Evolutionary conservation across 2,888 invertebrate genomes (phyloP).

Genomic region (Mycalesis mineus): DNA sequence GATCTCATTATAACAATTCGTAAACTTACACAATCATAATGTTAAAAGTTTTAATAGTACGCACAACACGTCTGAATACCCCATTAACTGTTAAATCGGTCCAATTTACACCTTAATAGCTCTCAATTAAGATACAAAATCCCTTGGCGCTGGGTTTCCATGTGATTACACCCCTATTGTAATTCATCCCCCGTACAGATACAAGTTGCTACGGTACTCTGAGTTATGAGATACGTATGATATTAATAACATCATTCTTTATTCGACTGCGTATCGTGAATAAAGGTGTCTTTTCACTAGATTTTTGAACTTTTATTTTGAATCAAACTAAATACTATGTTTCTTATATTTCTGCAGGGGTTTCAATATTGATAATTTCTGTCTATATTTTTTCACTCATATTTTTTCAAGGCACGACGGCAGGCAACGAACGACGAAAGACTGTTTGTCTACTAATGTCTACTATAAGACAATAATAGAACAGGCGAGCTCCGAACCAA

Average conservation of each 20-base stretch:
- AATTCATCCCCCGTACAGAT: conserved; percentile 24
- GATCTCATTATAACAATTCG: neutral
- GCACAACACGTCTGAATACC: neutral
- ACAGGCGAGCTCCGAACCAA: too few relatives aligned
- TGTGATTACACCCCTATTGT: conserved; percentile 21
- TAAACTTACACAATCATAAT: neutral
- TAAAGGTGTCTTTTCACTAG: neutral
- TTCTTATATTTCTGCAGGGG: too few relatives aligned
- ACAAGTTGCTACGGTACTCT: conserved; percentile 22
- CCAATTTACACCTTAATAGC: neutral
- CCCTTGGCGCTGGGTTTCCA: neutral
- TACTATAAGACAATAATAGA: too few relatives aligned
- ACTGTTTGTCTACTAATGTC: too few relatives aligned
- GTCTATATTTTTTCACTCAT: too few relatives aligned
- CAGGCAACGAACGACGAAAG: too few relatives aligned
- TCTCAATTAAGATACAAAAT: conserved; percentile 8
- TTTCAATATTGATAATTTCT: too few relatives aligned
- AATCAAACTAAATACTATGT: too few relatives aligned
- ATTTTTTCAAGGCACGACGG: too few relatives aligned
- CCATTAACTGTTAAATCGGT: neutral
- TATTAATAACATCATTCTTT: conserved; percentile 25
- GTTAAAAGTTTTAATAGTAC: neutral
- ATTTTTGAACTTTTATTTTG: too few relatives aligned
- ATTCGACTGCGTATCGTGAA: conserved; percentile 7
- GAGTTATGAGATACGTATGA: conserved; percentile 20